Conservation (phyloP, 2,888 invertebrate genomes). For the Hirudinaria manillensis region DNA sequence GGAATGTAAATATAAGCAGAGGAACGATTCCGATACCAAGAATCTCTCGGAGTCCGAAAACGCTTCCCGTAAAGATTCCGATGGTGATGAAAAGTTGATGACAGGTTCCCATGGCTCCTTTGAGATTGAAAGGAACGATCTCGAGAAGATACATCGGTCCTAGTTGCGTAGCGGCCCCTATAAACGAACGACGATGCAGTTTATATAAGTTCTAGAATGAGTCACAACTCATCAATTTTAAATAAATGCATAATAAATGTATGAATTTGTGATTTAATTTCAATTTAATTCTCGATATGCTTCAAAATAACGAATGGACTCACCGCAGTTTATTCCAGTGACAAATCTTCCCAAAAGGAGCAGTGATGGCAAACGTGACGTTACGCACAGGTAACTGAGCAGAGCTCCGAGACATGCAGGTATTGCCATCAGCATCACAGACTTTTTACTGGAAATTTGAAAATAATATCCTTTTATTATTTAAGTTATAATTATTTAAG, state of each 20-base stretch:
- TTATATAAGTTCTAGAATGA: too few species aligned
- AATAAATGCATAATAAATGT: too few species aligned
- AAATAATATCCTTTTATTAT: too few species aligned
- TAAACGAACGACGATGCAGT: background rate
- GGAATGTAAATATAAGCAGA: too few species aligned
- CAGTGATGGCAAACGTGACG: constrained; percentile 63
- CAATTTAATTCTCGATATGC: too few species aligned
- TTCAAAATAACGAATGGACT: constrained; percentile 35
- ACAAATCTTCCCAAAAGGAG: constrained; percentile 71
- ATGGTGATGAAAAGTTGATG: constrained; percentile 95
- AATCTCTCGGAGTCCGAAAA: constrained; percentile 70
- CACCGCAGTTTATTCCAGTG: constrained; percentile 72
- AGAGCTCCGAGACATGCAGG: constrained; percentile 67
- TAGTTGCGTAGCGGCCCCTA: constrained; percentile 76
- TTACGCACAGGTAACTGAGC: constrained; percentile 65
- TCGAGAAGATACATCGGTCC: constrained; percentile 84
- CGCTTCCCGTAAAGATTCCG: constrained; percentile 79
- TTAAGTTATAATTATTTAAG: too few species aligned
- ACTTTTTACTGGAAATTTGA: constrained; percentile 67
- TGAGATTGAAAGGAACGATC: constrained; percentile 74
- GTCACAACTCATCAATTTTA: too few species aligned
- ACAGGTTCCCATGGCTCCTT: constrained; percentile 74
- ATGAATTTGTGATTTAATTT: too few species aligned
- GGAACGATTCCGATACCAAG: background rate
- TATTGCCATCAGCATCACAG: constrained; percentile 71